A percentile compares a stretch with the other conserved stretches of the same genome.
Evolutionary conservation across 2,797 vertebrate species (phyloP).

Genomic region (Epinephelus awoara): DNA sequence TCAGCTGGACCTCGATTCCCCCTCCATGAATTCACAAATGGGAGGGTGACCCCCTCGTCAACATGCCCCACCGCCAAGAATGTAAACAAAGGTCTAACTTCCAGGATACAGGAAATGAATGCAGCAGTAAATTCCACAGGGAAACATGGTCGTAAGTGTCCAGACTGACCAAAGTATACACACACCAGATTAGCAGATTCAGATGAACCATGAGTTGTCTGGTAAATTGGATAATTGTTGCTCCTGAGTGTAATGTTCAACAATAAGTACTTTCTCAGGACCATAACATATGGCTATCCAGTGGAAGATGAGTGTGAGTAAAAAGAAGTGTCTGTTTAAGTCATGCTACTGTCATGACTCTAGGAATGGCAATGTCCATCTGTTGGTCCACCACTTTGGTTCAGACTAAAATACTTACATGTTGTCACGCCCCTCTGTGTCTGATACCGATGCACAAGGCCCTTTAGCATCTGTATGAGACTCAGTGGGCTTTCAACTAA

Average conservation of each 20-base stretch:
- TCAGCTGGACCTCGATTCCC: not conserved
- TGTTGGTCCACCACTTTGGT: not conserved
- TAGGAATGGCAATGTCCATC: not conserved
- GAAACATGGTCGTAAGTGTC: not conserved
- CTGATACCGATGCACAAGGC: no score
- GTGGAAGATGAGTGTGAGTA: not conserved
- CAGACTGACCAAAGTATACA: not conserved
- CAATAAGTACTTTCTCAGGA: not conserved
- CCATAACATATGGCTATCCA: not conserved
- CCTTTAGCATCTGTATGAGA: no score
- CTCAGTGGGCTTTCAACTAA: no score
- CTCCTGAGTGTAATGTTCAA: no score
- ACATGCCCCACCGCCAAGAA: not conserved
- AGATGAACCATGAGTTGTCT: not conserved
- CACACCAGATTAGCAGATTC: not conserved
- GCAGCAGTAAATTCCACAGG: not conserved
- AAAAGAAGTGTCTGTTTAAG: not conserved
- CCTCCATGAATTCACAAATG: not conserved
- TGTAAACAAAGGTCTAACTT: conserved; percentile 9
- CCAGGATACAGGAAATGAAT: not conserved
- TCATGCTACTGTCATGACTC: no score
- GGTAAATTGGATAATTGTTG: not conserved
- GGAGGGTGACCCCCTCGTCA: not conserved
- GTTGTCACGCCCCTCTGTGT: no score
- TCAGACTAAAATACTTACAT: not conserved